Base-by-base conservation (phyloP, 2,797 vertebrate genomes). In the Pseudomugil tenellus region DNA sequence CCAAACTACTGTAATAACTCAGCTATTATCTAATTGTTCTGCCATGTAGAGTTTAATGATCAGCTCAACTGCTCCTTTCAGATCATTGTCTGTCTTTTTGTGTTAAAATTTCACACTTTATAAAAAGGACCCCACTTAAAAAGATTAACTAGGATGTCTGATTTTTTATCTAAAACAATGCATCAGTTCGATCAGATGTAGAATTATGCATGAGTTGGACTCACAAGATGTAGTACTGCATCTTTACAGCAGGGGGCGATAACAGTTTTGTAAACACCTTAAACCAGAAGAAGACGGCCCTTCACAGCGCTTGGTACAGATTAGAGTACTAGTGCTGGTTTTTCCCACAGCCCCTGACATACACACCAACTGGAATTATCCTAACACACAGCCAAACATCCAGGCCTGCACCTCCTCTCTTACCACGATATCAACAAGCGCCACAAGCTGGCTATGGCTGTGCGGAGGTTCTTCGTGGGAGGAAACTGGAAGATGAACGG, bases 401-500 rank as follows among this genome's bases (percentile, higher is more conserved):
- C 28, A 8, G 51, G 55, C 53, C 77, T 58, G 29, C 51, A 9
- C 5, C 62, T 32, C 34, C 21, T 29, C 70, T 13, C 34, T 55
- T 55, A 62, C 3, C 67, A 61, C 31, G 43, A 26, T 8, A 10
- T 8, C 57, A 13, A n/a, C 12, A 25, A 4, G 49, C 4, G 0
- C 26, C 52, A 49, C 7, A 46, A 46, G 0, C 32, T 70, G 59
- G 73, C 3, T 67, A 97, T 97, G 96, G 90, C 95, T 72, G 87
- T 89, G 1, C 95, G 96, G 84, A 95, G 93, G 72, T 96, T 97
- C 85, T 97, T 97, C 90, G 95, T 97, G 0, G 96, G 96, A 26
- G 96, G 96, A 1, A 97, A 97, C 89, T 97, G 96, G 96, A 98
- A 97, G 87, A 95, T 97, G 96, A 97, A 97, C 59, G 96, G 96